Base-by-base conservation (phyloP, 2,113 vertebrate genomes). In the Morphnarchus princeps region DNA sequence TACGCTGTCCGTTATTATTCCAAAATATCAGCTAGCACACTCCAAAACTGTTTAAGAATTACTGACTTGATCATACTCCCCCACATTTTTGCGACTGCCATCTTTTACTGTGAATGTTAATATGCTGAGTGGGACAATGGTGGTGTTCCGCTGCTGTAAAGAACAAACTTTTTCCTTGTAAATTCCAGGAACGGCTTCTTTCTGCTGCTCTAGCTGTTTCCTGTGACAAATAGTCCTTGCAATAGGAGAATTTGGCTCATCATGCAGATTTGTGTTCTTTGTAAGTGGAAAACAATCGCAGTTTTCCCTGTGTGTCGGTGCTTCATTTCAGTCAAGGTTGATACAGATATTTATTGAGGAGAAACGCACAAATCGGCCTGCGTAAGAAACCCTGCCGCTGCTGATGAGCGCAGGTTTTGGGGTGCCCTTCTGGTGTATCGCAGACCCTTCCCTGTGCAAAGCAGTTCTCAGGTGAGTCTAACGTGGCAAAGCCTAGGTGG, bases 11-110 rank as follows among this genome's bases (percentile, higher is more conserved):
- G 0, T 71, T 95, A 84, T 62, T 89, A 50, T 78, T 89, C 50
- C 7, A 84, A 81, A 90, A 89, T 92, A 96, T 63, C 83, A 63
- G 38, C 31, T 87, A 63, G 72, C 59, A 81, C 16, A 17, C 52
- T 78, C 63, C 77, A 74, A 61, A 92, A 78, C 22, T 71, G 57
- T 66, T 90, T 78, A 94, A 90, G 52, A 96, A 93, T 95, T 92
- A 91, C 63, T 61, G 72, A 94, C 90, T 95, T 87, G 72, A 74
- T 87, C 25, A 1, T 61, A 74, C 69, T 74, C 40, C 67, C 36
- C 57, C 89, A 71, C 61, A 57, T 47, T 91, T 93, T 82, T 92
- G 36, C 58, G 61, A 72, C 66, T 85, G 84, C 34, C 78, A 32
- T 85, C 52, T 89, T 95, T 78, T 76, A 72, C 47, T 76, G 87